Conservation (phyloP, 2,113 vertebrate genomes). For the Rhynchomys soricoides region DNA sequence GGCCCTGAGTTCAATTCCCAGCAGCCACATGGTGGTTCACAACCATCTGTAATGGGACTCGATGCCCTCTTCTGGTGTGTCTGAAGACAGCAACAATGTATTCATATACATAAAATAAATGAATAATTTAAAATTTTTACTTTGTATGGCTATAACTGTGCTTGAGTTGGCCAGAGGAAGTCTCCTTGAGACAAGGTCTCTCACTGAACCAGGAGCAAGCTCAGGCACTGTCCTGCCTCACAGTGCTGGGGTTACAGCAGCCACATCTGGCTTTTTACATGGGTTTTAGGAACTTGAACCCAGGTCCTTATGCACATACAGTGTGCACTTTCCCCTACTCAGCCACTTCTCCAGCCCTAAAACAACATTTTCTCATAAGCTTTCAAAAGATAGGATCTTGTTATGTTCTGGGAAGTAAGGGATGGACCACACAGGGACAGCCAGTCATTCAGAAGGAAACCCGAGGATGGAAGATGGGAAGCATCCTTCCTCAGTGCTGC, state of each 20-base stretch:
- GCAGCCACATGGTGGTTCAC: no score
- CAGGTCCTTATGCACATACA: background rate
- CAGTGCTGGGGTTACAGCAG: background rate
- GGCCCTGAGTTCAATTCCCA: no score
- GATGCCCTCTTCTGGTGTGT: no score
- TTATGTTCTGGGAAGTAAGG: background rate
- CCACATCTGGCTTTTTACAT: background rate
- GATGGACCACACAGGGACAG: background rate
- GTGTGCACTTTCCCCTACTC: background rate
- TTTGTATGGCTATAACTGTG: background rate
- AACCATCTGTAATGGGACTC: no score
- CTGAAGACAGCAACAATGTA: no score
- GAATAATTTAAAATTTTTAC: no score
- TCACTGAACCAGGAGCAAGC: background rate
- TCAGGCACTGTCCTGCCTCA: background rate
- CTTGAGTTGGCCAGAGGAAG: background rate
- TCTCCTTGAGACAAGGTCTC: background rate
- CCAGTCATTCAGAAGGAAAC: background rate
- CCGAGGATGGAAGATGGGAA: background rate
- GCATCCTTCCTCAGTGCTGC: background rate
- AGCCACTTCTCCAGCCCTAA: background rate
- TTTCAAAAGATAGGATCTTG: background rate
- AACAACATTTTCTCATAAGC: background rate
- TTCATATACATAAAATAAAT: no score
- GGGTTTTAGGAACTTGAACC: background rate